Conservation (phyloP, 2,888 invertebrate genomes). For the Sinopyrophorus schimmeli region DNA sequence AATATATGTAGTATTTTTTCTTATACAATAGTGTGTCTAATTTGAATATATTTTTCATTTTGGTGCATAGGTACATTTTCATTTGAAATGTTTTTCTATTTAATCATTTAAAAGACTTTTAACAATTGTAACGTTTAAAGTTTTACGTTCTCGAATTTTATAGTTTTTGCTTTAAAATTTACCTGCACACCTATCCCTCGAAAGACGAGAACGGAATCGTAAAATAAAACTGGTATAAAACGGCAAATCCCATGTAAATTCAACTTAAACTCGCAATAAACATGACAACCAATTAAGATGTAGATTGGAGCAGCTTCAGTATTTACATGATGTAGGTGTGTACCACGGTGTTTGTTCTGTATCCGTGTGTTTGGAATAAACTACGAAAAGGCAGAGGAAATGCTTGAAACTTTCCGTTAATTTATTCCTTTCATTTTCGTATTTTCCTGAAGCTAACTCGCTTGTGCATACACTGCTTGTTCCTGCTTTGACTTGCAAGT, state of each 20-base stretch:
- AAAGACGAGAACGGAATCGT: slow-evolving; percentile 27
- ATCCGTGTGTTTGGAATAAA: slow-evolving; percentile 52
- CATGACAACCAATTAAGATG: slow-evolving; percentile 58
- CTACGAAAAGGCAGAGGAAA: slow-evolving; percentile 49
- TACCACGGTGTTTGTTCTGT: slow-evolving; percentile 49
- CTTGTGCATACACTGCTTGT: slow-evolving; percentile 40
- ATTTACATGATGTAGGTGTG: slow-evolving; percentile 55
- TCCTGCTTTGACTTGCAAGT: slow-evolving; percentile 39
- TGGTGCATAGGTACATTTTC: no score
- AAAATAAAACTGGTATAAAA: slow-evolving; percentile 33
- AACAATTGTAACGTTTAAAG: slow-evolving; percentile 2
- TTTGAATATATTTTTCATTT: no score
- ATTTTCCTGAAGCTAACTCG: slow-evolving; percentile 44
- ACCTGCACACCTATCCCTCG: slow-evolving; percentile 22
- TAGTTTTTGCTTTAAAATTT: slow-evolving; percentile 22
- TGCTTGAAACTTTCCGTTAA: slow-evolving; percentile 51
- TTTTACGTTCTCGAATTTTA: slow-evolving; percentile 6
- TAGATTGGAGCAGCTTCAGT: slow-evolving; percentile 54
- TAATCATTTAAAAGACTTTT: no score
- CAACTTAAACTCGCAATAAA: slow-evolving; percentile 49
- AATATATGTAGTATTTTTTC: no score
- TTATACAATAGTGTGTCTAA: no score
- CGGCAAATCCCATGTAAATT: slow-evolving; percentile 29
- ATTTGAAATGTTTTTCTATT: no score
- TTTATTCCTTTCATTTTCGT: slow-evolving; percentile 53